Evolutionary conservation across 2,888 invertebrate species (phyloP), one percentile per base, ranked within the genome.

Genomic region (Labia minor): DNA sequence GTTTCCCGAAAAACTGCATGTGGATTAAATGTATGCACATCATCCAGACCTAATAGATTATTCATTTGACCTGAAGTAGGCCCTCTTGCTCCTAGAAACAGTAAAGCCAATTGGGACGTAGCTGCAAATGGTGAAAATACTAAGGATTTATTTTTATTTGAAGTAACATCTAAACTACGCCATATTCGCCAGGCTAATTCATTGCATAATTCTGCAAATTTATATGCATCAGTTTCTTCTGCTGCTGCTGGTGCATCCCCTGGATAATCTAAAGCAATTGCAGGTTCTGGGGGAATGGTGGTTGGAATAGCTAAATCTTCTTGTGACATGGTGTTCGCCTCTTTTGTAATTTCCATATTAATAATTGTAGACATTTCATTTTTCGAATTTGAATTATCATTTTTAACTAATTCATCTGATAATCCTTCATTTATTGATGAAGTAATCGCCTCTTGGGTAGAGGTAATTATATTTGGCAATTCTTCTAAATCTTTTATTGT

Each of bases 51-150:
- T 0, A 93, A 79, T 11, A 93, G 85, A 73, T 92, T 91, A 74
- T 93, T 92, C 89, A 94, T 91, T 81, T 92, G 91, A 0, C 90
- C 91, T 0, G 93, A 92, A 0, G 93, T 93, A 1, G 89, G 85
- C 1, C 92, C 92, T 71, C 89, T 82, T 0, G 93, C 92, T 0
- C 92, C 92, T 72, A 93, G 82, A 76, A 92, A 93, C 68, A 93
- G 87, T 92, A 93, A 92, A 0, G 92, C 90, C n/a, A 93, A 77
- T 78, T 91, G 84, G 0, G 92, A 92, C 0, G 90, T 90, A 67
- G 90, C 83, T 0, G 92, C 90, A 74, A 92, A 93, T 0, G 92
- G 92, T 0, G 92, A 92, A 18, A 92, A 77, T 10, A 91, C 86
- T 71, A 92, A 81, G 72, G 91, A 92, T 73, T 92, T 81, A 3